Evolutionary conservation across 2,888 invertebrate genomes (phyloP).

Genomic region (Lepas anatifera): DNA sequence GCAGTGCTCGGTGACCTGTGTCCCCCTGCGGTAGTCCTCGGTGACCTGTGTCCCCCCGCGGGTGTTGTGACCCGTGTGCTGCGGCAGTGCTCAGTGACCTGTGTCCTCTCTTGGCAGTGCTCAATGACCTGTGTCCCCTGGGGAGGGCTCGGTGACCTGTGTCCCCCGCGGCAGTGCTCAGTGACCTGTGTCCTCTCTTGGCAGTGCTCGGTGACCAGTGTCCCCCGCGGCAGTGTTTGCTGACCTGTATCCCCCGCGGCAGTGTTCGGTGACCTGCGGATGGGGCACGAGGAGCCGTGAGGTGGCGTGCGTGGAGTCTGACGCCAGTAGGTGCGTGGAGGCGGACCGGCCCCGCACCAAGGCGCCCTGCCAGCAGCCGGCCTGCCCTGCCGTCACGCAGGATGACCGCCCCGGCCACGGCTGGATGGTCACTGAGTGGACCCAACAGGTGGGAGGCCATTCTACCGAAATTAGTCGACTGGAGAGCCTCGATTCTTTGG

Average conservation of each 20-base stretch:
- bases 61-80: conserved; percentile 69
- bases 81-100: conserved; percentile 62
- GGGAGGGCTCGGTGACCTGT: conserved; percentile 62
- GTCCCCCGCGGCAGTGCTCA: conserved; percentile 74
- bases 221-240: too few relatives aligned
- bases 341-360: neutral
- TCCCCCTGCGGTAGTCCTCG: conserved; percentile 14
- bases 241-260: conserved; percentile 18
- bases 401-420: neutral
- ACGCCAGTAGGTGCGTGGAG: neutral
- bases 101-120: conserved; percentile 61
- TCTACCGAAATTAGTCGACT: too few relatives aligned
- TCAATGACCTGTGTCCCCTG: conserved; percentile 67
- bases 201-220: too few relatives aligned
- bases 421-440: conserved; percentile 51
- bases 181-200: too few relatives aligned
- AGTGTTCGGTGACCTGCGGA: conserved; percentile 83
- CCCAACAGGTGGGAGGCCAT: conserved; percentile 68
- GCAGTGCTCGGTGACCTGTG: neutral
- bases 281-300: conserved; percentile 67
- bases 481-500: too few relatives aligned
- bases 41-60: conserved; percentile 11
- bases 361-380: neutral
- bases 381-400: neutral
- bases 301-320: conserved; percentile 69